Evolutionary conservation across 2,797 vertebrate genomes (phyloP).

Genomic region (Syndactyla subalaris): DNA sequence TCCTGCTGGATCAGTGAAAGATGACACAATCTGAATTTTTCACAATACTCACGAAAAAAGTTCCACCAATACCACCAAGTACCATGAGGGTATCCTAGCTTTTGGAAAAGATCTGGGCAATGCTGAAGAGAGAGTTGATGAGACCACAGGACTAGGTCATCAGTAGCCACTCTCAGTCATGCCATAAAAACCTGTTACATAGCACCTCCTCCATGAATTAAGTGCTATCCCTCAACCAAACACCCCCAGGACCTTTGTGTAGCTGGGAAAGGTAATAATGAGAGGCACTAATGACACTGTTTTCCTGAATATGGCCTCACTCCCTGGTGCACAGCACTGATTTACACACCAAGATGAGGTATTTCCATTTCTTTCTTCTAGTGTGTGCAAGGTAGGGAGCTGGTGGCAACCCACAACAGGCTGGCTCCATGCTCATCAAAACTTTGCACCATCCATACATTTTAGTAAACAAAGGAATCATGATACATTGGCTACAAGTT

Average conservation of each 20-base stretch:
- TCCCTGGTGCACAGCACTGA: accelerated
- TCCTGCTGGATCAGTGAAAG: not conserved
- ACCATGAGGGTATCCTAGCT: not conserved
- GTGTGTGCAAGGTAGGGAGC: not conserved
- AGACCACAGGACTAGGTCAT: not conserved
- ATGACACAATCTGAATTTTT: not conserved
- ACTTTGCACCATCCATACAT: too few species aligned
- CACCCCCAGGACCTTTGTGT: accelerated
- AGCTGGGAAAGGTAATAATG: not conserved
- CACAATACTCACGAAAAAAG: not conserved
- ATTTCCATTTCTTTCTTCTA: not conserved
- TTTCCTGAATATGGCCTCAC: not conserved
- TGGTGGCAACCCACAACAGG: not conserved
- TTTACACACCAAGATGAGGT: not conserved
- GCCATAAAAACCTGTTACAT: not conserved
- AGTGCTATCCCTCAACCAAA: not conserved
- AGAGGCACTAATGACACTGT: accelerated
- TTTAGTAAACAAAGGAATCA: not conserved
- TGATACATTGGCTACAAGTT: not conserved
- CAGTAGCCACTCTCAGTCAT: not conserved
- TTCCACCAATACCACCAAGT: not conserved
- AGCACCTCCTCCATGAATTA: not conserved
- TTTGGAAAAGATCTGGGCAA: not conserved
- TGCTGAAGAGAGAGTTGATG: not conserved
- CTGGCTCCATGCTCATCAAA: accelerated